These are phyloP conservation scores for Cochlearius cochlearius DNA, from an alignment of 2,113 vertebrate species.

Conservation along the genomic window DNA sequence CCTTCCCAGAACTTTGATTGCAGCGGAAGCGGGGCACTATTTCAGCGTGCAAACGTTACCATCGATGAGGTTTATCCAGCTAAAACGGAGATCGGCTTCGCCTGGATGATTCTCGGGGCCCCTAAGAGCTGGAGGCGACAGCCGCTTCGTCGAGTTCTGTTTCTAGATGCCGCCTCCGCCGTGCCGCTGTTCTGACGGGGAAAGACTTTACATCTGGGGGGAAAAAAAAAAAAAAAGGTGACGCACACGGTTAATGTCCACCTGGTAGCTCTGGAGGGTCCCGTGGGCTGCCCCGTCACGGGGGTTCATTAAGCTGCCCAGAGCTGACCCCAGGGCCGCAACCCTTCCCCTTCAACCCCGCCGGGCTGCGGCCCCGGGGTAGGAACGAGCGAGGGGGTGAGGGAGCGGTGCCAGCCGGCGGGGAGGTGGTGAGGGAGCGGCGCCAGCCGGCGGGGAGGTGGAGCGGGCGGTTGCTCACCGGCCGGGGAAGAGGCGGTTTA, in stretches of 20 bases:
- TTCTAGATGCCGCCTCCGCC: too few species aligned
- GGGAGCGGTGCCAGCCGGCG: too few species aligned
- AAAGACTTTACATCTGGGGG: too few species aligned
- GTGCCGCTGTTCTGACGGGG: not conserved
- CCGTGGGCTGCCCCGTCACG: not conserved
- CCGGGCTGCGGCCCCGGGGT: not conserved
- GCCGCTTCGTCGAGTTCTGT: fast-evolving
- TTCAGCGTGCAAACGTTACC: fast-evolving
- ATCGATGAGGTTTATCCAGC: fast-evolving
- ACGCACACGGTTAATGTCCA: too few species aligned
- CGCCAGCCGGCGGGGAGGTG: too few species aligned
- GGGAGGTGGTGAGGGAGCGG: too few species aligned
- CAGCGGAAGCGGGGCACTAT: fast-evolving
- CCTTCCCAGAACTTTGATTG: fast-evolving
- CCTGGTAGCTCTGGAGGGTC: not conserved
- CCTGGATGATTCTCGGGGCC: fast-evolving
- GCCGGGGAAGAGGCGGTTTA: too few species aligned
- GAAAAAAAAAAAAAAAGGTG: too few species aligned
- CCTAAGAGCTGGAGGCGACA: too few species aligned
- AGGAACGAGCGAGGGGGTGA: too few species aligned
- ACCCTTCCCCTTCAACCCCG: not conserved
- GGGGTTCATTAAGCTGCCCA: too few species aligned
- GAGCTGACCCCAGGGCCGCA: not conserved
- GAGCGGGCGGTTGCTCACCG: not conserved
- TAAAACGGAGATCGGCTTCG: fast-evolving